phyloP scores from a whole-genome alignment of 2,888 invertebrate species.

The Nasonovia ribisnigri region DNA sequence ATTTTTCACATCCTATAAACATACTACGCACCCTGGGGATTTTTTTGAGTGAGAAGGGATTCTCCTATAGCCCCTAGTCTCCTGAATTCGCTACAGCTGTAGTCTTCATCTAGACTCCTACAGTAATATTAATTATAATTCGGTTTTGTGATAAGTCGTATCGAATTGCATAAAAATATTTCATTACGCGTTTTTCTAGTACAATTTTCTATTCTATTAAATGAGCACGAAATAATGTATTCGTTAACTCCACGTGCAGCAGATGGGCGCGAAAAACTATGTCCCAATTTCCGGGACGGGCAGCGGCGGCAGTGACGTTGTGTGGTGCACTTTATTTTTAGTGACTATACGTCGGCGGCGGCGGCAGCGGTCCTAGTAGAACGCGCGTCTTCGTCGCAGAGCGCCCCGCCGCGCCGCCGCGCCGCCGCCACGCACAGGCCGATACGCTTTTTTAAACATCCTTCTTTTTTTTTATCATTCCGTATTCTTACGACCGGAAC shows the following conservation, averaged over 20 bases:
- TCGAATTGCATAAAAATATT: neutral
- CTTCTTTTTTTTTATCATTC: constrained; percentile 7
- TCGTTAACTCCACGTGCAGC: constrained; percentile 24
- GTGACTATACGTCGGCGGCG: neutral
- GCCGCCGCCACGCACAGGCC: neutral
- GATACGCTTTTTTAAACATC: constrained; percentile 47
- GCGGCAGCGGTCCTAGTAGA: neutral
- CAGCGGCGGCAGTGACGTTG: constrained; percentile 5
- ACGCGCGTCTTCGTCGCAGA: neutral
- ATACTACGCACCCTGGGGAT: neutral
- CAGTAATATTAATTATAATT: neutral
- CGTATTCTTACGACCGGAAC: constrained; percentile 43
- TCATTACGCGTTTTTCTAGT: neutral
- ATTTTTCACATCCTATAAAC: neutral
- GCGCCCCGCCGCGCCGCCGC: neutral
- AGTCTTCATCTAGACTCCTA: neutral
- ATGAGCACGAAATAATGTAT: too few relatives aligned
- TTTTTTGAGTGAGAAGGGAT: neutral
- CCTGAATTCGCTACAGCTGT: neutral
- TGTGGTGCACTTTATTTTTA: constrained; percentile 32
- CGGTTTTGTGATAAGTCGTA: too few relatives aligned
- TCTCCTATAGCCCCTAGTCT: neutral
- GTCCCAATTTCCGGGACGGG: constrained; percentile 38
- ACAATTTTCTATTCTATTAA: neutral
- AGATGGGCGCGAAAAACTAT: constrained; percentile 35